Percentiles rank a stretch among this genome's conserved stretches.
phyloP scores from a whole-genome alignment of 2,797 vertebrate species.

The Distichodus sexfasciatus region DNA sequence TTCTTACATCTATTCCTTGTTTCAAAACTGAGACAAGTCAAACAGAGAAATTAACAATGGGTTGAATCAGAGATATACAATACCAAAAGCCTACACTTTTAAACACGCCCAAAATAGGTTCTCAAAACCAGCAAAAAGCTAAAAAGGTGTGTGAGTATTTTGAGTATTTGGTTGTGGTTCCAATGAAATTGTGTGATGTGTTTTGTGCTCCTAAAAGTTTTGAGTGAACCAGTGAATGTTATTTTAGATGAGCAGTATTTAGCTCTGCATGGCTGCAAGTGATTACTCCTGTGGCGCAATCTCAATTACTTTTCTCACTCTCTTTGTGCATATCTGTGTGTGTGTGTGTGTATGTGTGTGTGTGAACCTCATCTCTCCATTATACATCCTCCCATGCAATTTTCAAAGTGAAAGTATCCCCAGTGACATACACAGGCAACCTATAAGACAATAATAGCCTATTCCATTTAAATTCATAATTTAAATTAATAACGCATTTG shows the following conservation, averaged over 20 bases:
- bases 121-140: conserved; percentile 6
- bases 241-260: conserved; percentile 51
- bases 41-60: conserved; percentile 39
- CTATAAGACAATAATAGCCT: conserved; percentile 56
- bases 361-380: conserved; percentile 22
- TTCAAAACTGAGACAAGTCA: conserved; percentile 46
- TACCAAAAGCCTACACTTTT: conserved; percentile 32
- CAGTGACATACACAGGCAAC: conserved; percentile 43
- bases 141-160: conserved; percentile 13
- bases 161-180: conserved; percentile 19
- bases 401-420: conserved; percentile 48
- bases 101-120: conserved; percentile 32
- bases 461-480: conserved; percentile 55
- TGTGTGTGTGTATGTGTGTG: conserved; percentile 8
- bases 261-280: conserved; percentile 49
- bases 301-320: conserved; percentile 54
- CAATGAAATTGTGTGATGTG: background rate
- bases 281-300: conserved; percentile 54
- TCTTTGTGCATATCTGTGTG: background rate
- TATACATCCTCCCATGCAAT: conserved; percentile 38
- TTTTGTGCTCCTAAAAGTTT: conserved; percentile 28
- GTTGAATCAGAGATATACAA: conserved; percentile 22
- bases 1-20: conserved; percentile 48
- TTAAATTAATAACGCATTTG: conserved; percentile 56
- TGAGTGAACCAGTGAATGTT: conserved; percentile 35